phyloP scores from a whole-genome alignment of 2,888 invertebrate genomes.

The Toxonevra muliebris region DNA sequence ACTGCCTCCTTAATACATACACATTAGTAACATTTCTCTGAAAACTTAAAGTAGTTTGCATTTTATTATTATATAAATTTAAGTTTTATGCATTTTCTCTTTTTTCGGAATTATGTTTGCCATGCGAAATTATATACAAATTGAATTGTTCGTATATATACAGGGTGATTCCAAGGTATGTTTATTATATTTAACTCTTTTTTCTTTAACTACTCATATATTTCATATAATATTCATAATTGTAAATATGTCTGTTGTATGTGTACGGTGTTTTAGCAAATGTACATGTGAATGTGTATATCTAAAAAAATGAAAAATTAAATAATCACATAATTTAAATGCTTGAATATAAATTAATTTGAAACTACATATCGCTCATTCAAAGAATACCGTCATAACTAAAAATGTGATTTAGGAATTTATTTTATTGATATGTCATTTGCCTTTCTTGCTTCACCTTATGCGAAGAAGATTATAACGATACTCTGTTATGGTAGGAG shows the following conservation, averaged over 20 bases:
- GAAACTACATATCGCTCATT: no score
- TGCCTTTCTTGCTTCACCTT: no score
- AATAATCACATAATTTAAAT: neutral
- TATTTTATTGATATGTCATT: no score
- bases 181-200: slow-evolving; percentile 36
- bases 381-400: no score
- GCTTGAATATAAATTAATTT: neutral
- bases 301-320: no score
- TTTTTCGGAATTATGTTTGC: slow-evolving; percentile 37
- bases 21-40: neutral
- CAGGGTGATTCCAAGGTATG: slow-evolving; percentile 64
- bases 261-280: neutral
- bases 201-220: slow-evolving; percentile 12
- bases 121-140: slow-evolving; percentile 41
- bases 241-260: neutral
- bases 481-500: no score
- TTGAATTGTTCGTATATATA: slow-evolving; percentile 33
- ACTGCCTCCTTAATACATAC: no score
- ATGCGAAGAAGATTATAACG: no score
- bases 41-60: slow-evolving; percentile 16
- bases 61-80: slow-evolving; percentile 13
- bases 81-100: slow-evolving; percentile 28
- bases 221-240: slow-evolving; percentile 3
- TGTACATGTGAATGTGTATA: no score
- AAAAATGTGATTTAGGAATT: no score